Percentiles rank a stretch among this genome's conserved stretches.
Conservation (phyloP, 1,140 invertebrate species). For the Helicoverpa zea region DNA sequence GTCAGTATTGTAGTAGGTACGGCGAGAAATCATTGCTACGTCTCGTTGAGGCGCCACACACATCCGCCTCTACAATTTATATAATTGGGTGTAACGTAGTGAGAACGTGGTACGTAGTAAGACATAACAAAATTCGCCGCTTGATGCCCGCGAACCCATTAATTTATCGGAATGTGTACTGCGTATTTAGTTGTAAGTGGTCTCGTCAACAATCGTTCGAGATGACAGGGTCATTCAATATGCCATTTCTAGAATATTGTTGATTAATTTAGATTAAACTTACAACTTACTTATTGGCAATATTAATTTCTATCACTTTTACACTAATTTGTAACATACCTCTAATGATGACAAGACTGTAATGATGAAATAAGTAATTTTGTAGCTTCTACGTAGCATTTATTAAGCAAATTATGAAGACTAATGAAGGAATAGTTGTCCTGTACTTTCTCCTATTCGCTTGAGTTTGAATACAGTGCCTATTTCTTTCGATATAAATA, state of each 20-base stretch:
- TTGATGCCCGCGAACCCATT: conserved; percentile 26
- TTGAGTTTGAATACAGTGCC: no score
- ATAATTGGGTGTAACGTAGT: conserved; percentile 44
- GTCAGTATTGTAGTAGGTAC: background rate
- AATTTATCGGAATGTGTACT: conserved; percentile 44
- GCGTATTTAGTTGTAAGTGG: conserved; percentile 37
- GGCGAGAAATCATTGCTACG: conserved; percentile 20
- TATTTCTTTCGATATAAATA: no score
- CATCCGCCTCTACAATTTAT: conserved; percentile 50
- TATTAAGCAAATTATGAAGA: no score
- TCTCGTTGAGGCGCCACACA: conserved; percentile 24
- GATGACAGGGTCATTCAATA: conserved; percentile 7
- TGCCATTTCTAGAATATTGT: background rate
- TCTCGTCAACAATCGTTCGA: conserved; percentile 26
- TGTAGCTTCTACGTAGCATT: no score
- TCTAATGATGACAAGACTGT: no score
- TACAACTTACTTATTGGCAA: no score
- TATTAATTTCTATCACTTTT: no score
- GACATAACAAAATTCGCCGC: conserved; percentile 5
- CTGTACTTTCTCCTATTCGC: no score
- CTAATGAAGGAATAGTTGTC: no score
- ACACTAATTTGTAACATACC: no score
- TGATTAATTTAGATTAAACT: background rate
- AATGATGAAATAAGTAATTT: no score
- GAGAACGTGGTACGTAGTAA: conserved; percentile 27